phyloP scores from a whole-genome alignment of 2,113 vertebrate genomes.

The Cariama cristata region DNA sequence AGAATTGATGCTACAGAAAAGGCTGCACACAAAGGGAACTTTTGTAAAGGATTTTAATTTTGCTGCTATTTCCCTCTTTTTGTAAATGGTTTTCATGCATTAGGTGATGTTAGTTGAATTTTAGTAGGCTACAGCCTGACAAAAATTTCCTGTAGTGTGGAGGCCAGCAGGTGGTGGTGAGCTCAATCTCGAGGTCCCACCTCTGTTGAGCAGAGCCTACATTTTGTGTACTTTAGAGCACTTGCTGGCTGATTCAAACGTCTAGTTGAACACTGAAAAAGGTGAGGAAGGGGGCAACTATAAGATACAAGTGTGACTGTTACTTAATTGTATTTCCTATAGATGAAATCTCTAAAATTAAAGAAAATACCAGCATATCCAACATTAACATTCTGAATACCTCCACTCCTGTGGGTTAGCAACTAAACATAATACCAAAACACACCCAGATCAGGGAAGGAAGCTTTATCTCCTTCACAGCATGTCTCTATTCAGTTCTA shows the following conservation, averaged over 20 bases:
- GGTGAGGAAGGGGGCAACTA: neutral
- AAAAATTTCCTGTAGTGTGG: neutral
- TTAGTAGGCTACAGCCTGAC: neutral
- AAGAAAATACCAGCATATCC: neutral
- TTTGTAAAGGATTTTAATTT: neutral
- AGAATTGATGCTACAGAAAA: neutral
- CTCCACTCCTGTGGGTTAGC: neutral
- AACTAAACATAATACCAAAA: neutral
- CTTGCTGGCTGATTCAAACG: neutral
- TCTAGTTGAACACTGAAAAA: neutral
- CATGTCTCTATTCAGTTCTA: neutral
- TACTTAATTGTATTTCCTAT: neutral
- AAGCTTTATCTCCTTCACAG: neutral
- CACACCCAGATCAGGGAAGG: neutral
- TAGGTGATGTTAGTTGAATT: neutral
- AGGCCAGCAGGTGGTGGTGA: neutral
- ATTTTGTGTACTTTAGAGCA: neutral
- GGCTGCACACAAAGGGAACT: neutral
- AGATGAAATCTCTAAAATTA: neutral
- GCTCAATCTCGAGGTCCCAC: neutral
- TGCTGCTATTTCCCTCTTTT: fast-evolving
- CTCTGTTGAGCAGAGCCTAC: neutral
- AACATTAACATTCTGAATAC: neutral
- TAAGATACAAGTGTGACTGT: neutral
- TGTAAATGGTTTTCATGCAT: neutral